Base-by-base conservation (phyloP, 2,113 vertebrate genomes). In the Melospiza georgiana region DNA sequence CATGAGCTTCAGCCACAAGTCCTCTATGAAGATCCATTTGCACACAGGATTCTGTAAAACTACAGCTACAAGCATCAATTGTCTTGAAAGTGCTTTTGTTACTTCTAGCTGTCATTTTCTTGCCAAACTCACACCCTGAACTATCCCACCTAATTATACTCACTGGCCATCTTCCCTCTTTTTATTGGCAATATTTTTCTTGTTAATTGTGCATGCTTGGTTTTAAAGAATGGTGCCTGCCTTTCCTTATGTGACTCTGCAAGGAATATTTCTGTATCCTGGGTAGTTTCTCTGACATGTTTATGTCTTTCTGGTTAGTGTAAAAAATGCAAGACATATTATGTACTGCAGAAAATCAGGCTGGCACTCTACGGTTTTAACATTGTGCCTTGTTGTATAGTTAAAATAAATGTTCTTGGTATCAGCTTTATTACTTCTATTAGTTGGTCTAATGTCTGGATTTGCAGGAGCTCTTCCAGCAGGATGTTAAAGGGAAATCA, bases 131-230 rank as follows among this genome's bases (percentile, higher is more conserved):
- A 84, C 30, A 81, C 41, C 59, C 44, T 95, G 74, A 90, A 91
- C 91, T 82, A 85, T 79, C 79, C 58, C 90, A 91, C 96, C 69
- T 95, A 97, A 97, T 96, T 97, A 90, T 93, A 90, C 87, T 95
- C 76, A 51, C 75, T 75, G 90, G 95, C 91, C 79, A 85, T 84
- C 95, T 95, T 96, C 91, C 84, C 83, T 62, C 66, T 88, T 97
- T 97, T 96, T 97, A 96, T 95, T 95, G 84, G 89, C 87, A 95
- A 78, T 93, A 97, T 95, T 97, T 96, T 95, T 93, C 94, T 94
- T 96, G 79, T 96, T 97, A 97, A 97, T 97, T 91, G 92, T 93
- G 21, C 69, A 25, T 90, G 66, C 74, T 95, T 65, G 19, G 24
- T 95, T 95, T 96, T 96, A 95, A 97, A 91, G 87, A 88, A 93